Evolutionary conservation across 1,140 invertebrate genomes (phyloP), one percentile per base, ranked within the genome.

Genomic region (Drosophila athabasca): DNA sequence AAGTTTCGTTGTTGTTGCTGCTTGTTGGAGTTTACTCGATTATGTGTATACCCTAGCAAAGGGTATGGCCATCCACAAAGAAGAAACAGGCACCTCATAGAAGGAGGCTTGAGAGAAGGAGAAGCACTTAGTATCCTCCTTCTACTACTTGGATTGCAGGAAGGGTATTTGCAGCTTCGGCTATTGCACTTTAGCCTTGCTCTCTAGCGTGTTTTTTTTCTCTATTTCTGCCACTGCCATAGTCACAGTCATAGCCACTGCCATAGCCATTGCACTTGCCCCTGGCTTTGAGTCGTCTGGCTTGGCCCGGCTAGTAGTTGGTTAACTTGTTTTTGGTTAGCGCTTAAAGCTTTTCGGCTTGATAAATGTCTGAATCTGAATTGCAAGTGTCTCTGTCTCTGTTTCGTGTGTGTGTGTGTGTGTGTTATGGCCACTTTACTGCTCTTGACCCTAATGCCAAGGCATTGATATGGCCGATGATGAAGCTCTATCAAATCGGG

Each of bases 211-310:
- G 4, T 8, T 55, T 60, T 74, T 3, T 31, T 55, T 60, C 69
- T 58, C 53, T 24, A 53, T 54, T 66, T 65, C 55, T 74, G 70
- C 58, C 57, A 77, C 45, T 49, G 64, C 60, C 59, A 39, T 64
- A 65, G 75, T 74, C 82, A 78, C 57, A 35, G 9, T 9, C 31
- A 9, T 60, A 77, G 70, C 53, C 57, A 76, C 44, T 41, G 64
- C 60, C 59, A 39, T 64, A 65, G 75, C 78, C 82, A 78, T 60
- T 88, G 78, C 79, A 76, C 83, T 88, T 87, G 83, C 83, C 79
- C 83, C 83, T 87, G 83, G 83, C 83, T 88, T 87, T 87, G 79
- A 87, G 82, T 71, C 82, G 78, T 77, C 74, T 74, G 59, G 74
- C 72, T 66, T 53, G 57, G 54, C 50, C 5, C 5, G 24, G 24